Base-by-base conservation (phyloP, 1,140 invertebrate species). In the Apis dorsata region DNA sequence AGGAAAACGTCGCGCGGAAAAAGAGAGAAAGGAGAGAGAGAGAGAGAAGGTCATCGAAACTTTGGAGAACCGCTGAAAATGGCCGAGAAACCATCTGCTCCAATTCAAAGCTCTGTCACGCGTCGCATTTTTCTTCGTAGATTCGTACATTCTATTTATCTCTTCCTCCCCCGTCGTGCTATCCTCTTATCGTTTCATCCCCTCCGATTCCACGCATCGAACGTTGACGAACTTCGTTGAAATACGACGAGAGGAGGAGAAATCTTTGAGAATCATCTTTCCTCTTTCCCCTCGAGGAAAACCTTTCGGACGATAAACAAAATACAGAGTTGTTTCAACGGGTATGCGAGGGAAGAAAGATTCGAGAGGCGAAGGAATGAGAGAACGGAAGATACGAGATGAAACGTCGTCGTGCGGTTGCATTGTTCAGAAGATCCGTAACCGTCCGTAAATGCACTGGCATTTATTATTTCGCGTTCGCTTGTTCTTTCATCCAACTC, bases 381-480 rank as follows among this genome's bases (percentile, higher is more conserved):
- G 34, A 34, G 34, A 34, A 34, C 34, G 28, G 28, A 55, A 15
- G 21, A 44, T 66, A 62, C 44, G 82, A 69, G 66, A 60, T 62
- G 83, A 66, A 84, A 79, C 72, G 57, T 21, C 34, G 51, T 69
- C n/a, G 69, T 49, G 28, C 65, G 57, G 84, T 59, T 77, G 62
- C 72, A 69, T 88, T 85, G 85, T 79, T 74, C 74, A 65, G 24
- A 19, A 65, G 24, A 19, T 21, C 15, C 44, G 74, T 51, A 34
- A 49, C 62, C 15, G 53, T 21, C 24, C 65, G 71, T 74, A 74
- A 60, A 74, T 24, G 72, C 28, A 19, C 53, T 53, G 34, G 60
- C 72, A 82, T 85, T 87, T 85, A 88, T 88, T 85, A 88, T 88
- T 88, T 72, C 74, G 12, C 71, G 62, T 79, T 55, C 44, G 34